Evolutionary conservation across 2,888 invertebrate species (phyloP), one percentile per base, ranked within the genome.

Genomic region (Bruchidius siliquastri): DNA sequence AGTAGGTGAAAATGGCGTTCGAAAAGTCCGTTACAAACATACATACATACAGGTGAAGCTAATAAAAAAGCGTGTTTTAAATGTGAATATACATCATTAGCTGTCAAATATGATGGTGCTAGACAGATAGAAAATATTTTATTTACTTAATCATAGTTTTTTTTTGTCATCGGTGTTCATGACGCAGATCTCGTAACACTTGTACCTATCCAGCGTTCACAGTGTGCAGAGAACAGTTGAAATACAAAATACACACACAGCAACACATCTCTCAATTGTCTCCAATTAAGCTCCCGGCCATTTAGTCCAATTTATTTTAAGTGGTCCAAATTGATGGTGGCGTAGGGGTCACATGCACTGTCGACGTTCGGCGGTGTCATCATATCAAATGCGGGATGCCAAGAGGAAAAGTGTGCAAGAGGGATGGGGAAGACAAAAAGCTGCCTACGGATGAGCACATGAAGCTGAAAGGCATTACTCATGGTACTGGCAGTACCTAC

Each of bases 241-340:
- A n/a, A 77, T 74, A 78, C 79, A 80, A 67, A 67, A 67, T 21
- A 67, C 67, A 67, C 67, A 67, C 67, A 20, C 68, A 68, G 10
- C 68, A 83, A 82, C 82, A 82, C 83, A 84, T 83, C 81, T 78
- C 81, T 20, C 85, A 86, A 86, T 86, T 86, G 85, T 76, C 73
- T 77, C 82, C 86, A 87, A 87, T 87, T 86, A 86, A 87, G 81
- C 78, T 79, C 79, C 84, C 6, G 49, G 49, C 49, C 85, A 87
- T 87, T 87, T 86, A 82, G 80, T 82, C 84, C 85, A 87, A 87
- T 87, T 87, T 84, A 85, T 81, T 82, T 86, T 86, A 87, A 87
- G 86, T 85, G 83, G 86, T 86, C 86, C 84, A 87, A 87, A 21
- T 87, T 86, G 86, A 81, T 80, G 81, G 81, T 81, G 83, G 85